Percentiles rank a stretch among this genome's conserved stretches.
Conservation (phyloP, 2,113 vertebrate species). For the Columba livia region DNA sequence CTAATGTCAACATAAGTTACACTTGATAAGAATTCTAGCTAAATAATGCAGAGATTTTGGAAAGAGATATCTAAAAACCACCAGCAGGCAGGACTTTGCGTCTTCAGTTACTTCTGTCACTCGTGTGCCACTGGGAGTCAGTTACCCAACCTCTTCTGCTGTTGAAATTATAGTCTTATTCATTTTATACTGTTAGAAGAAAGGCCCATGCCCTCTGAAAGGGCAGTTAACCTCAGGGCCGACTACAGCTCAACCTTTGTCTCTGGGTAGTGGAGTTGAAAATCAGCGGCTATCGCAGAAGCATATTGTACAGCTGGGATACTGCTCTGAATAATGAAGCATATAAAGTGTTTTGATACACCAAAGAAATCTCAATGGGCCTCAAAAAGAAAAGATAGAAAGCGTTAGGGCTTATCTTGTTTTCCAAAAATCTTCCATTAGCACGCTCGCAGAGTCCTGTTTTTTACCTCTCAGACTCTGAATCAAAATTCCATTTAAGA, state of each 20-base stretch:
- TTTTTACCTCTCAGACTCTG: neutral
- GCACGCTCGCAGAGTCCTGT: neutral
- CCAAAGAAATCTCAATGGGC: neutral
- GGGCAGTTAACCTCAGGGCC: constrained; percentile 26
- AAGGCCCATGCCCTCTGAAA: neutral
- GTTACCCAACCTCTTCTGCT: neutral
- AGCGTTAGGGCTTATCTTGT: neutral
- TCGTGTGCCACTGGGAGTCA: neutral
- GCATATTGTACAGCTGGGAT: neutral
- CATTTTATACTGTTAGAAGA: neutral
- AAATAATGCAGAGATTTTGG: neutral
- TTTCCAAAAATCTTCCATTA: constrained; percentile 5
- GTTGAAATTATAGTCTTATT: constrained; percentile 19
- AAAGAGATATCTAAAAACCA: neutral
- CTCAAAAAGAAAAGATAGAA: neutral
- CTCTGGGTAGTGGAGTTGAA: neutral
- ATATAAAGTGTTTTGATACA: constrained; percentile 38
- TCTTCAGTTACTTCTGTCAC: neutral
- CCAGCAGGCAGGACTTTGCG: neutral
- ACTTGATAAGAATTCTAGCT: neutral
- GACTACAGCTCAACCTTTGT: constrained; percentile 32
- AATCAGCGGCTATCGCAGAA: constrained; percentile 21
- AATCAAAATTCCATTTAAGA: neutral
- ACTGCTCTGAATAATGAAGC: constrained; percentile 13
- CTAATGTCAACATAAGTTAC: neutral